Percentiles rank a stretch among this genome's conserved stretches.
Conservation (phyloP, 1,140 invertebrate genomes). For the Trichonephila inaurata region DNA sequence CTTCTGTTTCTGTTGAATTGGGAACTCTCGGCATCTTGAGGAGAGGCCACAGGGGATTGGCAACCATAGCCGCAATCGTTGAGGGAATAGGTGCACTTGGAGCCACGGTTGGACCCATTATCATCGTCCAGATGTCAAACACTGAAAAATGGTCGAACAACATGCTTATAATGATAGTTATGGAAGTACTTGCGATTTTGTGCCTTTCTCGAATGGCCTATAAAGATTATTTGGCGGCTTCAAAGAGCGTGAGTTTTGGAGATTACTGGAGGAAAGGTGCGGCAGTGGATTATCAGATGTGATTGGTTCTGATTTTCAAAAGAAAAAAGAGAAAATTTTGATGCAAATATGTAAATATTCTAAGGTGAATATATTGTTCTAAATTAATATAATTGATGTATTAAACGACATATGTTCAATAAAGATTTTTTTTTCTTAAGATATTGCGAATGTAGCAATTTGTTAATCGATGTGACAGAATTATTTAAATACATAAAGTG, state of each 20-base stretch:
- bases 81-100: not conserved
- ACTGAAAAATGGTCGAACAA: not conserved
- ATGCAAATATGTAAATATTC: too few relatives aligned
- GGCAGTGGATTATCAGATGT: not conserved
- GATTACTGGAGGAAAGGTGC: not conserved
- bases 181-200: not conserved
- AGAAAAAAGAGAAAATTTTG: too few relatives aligned
- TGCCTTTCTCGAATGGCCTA: not conserved
- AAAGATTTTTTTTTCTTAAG: too few relatives aligned
- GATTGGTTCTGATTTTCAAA: too few relatives aligned
- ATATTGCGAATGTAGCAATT: too few relatives aligned
- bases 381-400: too few relatives aligned
- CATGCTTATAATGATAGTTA: not conserved
- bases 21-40: not conserved
- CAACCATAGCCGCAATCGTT: constrained; percentile 30
- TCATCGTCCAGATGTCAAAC: not conserved
- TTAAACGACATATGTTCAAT: too few relatives aligned
- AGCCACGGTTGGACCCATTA: not conserved
- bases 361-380: too few relatives aligned
- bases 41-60: not conserved
- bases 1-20: constrained; percentile 48
- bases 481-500: too few relatives aligned
- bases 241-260: not conserved
- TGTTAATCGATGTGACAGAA: too few relatives aligned
- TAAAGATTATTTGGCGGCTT: not conserved